Conservation (phyloP, 2,797 vertebrate species). For the Allobates femoralis region DNA sequence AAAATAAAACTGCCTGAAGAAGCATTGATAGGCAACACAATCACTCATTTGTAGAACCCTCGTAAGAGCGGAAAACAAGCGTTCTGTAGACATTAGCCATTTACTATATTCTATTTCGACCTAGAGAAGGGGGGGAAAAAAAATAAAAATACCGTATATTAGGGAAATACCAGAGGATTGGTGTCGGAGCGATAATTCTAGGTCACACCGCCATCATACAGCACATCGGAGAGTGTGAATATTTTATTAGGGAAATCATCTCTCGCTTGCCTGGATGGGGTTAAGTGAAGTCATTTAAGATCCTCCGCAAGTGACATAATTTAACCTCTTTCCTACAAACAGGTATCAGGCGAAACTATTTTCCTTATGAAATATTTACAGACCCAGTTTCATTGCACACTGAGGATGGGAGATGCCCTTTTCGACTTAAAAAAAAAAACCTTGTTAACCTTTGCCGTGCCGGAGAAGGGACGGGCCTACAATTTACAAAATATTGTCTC, state of each 20-base stretch:
- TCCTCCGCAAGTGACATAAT: slow-evolving; percentile 53
- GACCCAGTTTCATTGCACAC: slow-evolving; percentile 25
- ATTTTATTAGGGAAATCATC: slow-evolving; percentile 51
- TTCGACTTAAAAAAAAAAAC: slow-evolving; percentile 21
- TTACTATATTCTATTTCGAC: background rate
- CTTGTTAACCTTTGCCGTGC: slow-evolving; percentile 31
- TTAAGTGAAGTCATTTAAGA: slow-evolving; percentile 60
- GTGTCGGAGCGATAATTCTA: background rate
- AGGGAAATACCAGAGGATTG: background rate
- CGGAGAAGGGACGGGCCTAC: background rate
- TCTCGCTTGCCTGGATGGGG: slow-evolving; percentile 24
- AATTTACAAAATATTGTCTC: background rate
- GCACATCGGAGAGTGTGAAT: slow-evolving; percentile 21
- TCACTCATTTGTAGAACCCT: background rate
- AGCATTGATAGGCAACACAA: background rate
- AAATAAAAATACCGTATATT: background rate
- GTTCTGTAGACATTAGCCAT: background rate
- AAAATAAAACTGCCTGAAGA: background rate
- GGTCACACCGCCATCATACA: no score
- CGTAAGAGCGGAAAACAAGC: background rate
- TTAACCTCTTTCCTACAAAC: slow-evolving; percentile 58
- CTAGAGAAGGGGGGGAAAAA: no score
- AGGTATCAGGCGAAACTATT: slow-evolving; percentile 55
- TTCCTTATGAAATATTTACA: slow-evolving; percentile 62
- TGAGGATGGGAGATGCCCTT: background rate